Evolutionary conservation across 2,888 invertebrate genomes (phyloP), one percentile per base, ranked within the genome.

Genomic region (Cotesia congregata): DNA sequence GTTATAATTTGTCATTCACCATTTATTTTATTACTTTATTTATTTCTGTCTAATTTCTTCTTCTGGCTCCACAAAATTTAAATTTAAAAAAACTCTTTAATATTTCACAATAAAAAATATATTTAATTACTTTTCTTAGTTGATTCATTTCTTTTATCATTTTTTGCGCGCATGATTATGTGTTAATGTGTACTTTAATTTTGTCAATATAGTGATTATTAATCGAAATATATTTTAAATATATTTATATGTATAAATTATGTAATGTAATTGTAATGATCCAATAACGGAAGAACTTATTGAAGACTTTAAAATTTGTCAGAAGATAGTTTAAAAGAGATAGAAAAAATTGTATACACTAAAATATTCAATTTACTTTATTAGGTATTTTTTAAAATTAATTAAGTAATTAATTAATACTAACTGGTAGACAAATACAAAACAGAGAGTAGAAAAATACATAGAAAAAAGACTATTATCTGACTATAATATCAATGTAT

Each of bases 371-470:
- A 50, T 50, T 50, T 12, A 50, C 12, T 50, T 12, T 67, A 39
- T 50, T 17, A 61, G 38, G 59, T 72, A 40, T 17, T 67, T 67
- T 75, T 40, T 64, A 40, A 70, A 60, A 30, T 30, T 30, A 30
- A 30, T 30, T 30, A 30, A 30, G 30, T 30, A 65, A 67, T 73
- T 50, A 50, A 50, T 70, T 41, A 77, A 73, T 65, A 72, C 69
- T 70, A 6, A 65, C 72, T 40, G 41, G 30, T 76, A 62, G 39
- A 38, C 71, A 74, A 65, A 61, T 70, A 73, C 30, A 72, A 77
- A 78, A 72, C 69, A 78, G 80, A 79, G 80, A 81, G 80, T 81
- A 81, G 80, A 81, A 81, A 81, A 80, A 78, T 77, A 79, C 81
- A 80, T 81, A 81, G 79, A 80, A 81, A 81, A 81, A 81, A 81